These are phyloP conservation scores for Ptilorrhoa leucosticta DNA, from an alignment of 2,113 vertebrate species.

Conservation along the genomic window DNA sequence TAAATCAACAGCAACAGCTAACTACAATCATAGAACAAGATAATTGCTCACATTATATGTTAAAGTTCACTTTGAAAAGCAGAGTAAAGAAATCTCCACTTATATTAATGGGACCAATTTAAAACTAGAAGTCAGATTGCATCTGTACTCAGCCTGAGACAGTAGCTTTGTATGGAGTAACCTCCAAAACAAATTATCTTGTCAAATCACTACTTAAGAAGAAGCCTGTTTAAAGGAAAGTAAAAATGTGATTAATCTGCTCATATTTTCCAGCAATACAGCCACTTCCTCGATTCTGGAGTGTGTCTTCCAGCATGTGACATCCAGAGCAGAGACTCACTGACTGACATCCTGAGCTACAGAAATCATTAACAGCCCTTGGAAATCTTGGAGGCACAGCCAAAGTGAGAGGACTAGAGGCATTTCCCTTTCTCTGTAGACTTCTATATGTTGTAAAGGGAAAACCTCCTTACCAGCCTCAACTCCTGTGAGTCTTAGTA, in stretches of 20 bases:
- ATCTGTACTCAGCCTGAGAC: not conserved
- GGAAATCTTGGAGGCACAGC: not conserved
- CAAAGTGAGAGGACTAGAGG: not conserved
- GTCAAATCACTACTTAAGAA: not conserved
- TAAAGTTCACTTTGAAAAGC: not conserved
- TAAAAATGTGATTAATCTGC: not conserved
- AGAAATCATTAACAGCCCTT: not conserved
- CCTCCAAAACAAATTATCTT: not conserved
- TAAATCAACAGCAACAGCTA: not conserved
- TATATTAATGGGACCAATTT: not conserved
- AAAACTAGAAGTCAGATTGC: not conserved
- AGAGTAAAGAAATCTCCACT: not conserved
- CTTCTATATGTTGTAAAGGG: not conserved
- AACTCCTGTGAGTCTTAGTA: not conserved
- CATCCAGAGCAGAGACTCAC: not conserved
- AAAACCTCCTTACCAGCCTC: not conserved
- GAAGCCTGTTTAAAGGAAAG: not conserved
- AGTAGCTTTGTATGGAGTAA: not conserved
- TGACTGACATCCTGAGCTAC: not conserved
- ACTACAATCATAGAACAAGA: not conserved
- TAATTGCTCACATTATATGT: not conserved
- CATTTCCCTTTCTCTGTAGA: not conserved
- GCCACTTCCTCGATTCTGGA: not conserved
- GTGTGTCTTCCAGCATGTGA: not conserved
- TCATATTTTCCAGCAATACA: not conserved